Conservation (phyloP, 2,113 vertebrate species). For the Peromyscus leucopus region DNA sequence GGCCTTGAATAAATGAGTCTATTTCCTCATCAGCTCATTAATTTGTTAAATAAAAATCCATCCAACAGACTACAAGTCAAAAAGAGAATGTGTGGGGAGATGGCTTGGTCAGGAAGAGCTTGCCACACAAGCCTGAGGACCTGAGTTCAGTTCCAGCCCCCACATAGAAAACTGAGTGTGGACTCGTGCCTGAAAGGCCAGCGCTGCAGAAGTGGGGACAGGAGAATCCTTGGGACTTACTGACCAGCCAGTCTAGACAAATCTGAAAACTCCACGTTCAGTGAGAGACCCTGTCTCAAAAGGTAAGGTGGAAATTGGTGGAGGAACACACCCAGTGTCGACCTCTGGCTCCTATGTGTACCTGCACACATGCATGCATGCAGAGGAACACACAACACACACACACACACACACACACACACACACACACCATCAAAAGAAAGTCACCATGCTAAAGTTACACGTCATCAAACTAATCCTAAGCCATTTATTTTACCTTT, state of each 20-base stretch:
- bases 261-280: neutral
- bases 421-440: neutral
- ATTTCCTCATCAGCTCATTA: neutral
- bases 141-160: neutral
- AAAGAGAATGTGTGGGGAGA: neutral
- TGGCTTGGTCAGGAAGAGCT: neutral
- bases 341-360: neutral
- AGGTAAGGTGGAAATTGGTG: neutral
- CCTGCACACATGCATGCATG: neutral
- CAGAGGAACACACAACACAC: neutral
- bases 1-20: neutral
- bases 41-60: neutral
- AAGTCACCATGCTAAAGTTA: neutral
- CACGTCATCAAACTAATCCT: neutral
- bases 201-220: neutral
- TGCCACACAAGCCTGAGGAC: neutral
- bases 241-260: neutral
- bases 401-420: neutral
- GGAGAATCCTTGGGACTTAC: neutral
- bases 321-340: neutral
- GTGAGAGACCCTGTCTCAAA: neutral
- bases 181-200: neutral
- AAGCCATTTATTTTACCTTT: neutral
- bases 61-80: neutral
- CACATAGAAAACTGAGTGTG: neutral